Evolutionary conservation across 2,888 invertebrate genomes (phyloP), one percentile per base, ranked within the genome.

Genomic region (Cheilosia scutellata): DNA sequence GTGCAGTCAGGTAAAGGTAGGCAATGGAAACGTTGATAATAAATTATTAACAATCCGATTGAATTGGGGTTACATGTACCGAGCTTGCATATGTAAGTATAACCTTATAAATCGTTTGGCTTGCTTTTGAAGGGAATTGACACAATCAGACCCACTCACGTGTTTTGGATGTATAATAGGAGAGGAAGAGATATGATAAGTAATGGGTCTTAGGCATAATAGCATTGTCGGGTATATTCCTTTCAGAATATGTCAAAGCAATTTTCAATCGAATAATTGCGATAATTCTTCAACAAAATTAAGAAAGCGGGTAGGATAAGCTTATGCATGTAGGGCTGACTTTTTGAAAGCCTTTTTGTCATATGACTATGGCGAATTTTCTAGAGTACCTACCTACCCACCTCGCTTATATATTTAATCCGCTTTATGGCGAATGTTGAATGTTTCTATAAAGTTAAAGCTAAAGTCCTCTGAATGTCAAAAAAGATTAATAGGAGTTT

Each of bases 11-110:
- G 60, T 57, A 83, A 77, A 84, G 74, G 58, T 51, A 74, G 58
- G 83, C 65, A 76, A 83, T 70, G 74, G 75, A 58, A 80, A 82
- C 76, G 82, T 82, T 72, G 82, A 82, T 86, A 82, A 82, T 86
- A 80, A 86, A 86, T 86, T 86, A 86, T 86, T 86, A 86, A 86
- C 86, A 86, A 86, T 82, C 80, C 76, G 76, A 86, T 86, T 82
- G 86, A 76, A 86, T 82, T 72, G 86, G 82, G 82, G 82, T 86
- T 86, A 79, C 75, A 79, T 62, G 65, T 65, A 71, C 65, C 53
- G 13, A 58, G 60, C 37, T 72, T 80, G 80, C 70, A 84, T 79
- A 71, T 71, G 66, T 72, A 76, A 62, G 60, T 49, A 84, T 80
- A 82, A 82, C 65, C 58, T 53, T 65, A 62, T 82, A 84, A 84